Percentiles rank a stretch among this genome's conserved stretches.
Evolutionary conservation across 2,888 invertebrate species (phyloP).

Genomic region (Leptinotarsa rubiginosa): DNA sequence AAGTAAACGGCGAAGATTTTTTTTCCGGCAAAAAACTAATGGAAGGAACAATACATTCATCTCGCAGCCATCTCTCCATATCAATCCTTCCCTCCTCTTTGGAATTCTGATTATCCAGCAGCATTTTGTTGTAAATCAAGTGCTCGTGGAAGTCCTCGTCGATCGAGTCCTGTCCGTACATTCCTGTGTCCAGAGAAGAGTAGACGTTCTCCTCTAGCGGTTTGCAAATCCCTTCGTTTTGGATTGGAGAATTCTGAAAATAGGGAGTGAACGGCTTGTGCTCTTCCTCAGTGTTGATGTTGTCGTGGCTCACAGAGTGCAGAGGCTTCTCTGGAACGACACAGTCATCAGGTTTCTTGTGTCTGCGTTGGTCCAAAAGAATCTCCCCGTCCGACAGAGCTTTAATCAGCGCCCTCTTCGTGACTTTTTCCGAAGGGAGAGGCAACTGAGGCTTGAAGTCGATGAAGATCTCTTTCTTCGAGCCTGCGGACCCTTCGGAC

Average conservation of each 20-base stretch:
- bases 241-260: constrained; percentile 68
- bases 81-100: constrained; percentile 45
- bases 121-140: constrained; percentile 80
- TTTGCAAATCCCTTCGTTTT: constrained; percentile 57
- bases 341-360: constrained; percentile 61
- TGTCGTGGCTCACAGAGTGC: constrained; percentile 75
- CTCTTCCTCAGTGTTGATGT: constrained; percentile 64
- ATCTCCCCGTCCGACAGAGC: constrained; percentile 87
- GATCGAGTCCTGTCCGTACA: constrained; percentile 66
- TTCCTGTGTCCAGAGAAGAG: constrained; percentile 59
- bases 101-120: constrained; percentile 66
- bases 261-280: constrained; percentile 58
- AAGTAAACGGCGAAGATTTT: constrained; percentile 80
- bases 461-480: constrained; percentile 74
- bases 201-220: constrained; percentile 60
- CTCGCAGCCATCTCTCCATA: constrained; percentile 63
- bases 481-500: constrained; percentile 64
- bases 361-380: constrained; percentile 71
- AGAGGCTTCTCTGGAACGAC: constrained; percentile 65
- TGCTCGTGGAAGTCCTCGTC: constrained; percentile 86
- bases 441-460: constrained; percentile 85
- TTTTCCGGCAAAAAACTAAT: constrained; percentile 65
- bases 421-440: constrained; percentile 60
- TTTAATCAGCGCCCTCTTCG: constrained; percentile 73
- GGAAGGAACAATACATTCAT: constrained; percentile 68